Base-by-base conservation (phyloP, 1,140 invertebrate genomes). In the Magallana gigas region DNA sequence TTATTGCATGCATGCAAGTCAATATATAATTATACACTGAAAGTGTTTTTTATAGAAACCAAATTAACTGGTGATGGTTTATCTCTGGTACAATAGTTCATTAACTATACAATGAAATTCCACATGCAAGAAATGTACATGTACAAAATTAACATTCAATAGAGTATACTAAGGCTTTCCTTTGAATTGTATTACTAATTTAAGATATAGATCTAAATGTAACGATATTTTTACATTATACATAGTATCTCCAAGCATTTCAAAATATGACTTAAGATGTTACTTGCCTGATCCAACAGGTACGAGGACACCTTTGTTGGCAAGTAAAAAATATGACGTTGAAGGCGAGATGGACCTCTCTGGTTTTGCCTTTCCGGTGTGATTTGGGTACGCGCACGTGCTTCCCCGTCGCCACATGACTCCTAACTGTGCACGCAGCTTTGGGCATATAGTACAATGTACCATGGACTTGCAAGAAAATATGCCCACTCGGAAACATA, bases 381-480 rank as follows among this genome's bases (percentile, higher is more conserved):
- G 71, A 23, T 18, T 18, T 23, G 71, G 71, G 29, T 76, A 76
- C 9, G 71, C n/a, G 18, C 71, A 76, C 4, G 71, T 76, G 1
- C 11, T 9, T 18, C 18, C 18, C 18, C 9, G 2, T 76, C 18
- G 11, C 71, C 71, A 76, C 71, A 76, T 76, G 9, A 76, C 18
- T 18, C 71, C 71, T 18, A 76, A 76, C 71, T 76, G 9, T 76
- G 71, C 71, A 76, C 71, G 71, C n/a, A 76, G 18, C 71, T 23
- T 23, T 9, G 71, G 71, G 18, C 3, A 76, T 23, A 76, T 76
- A 23, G 3, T 16, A 76, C 11, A 76, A 36, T 76, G 18, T 76
- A 16, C 18, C 18, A 18, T 18, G 12, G 18, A 18, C n/a, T 23
- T 76, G 71, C 18, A 76, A 11, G 71, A 23, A 76, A 76, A 76